Percentiles rank a stretch among this genome's conserved stretches.
Conservation (phyloP, 2,113 vertebrate genomes). For the Sus scrofa region DNA sequence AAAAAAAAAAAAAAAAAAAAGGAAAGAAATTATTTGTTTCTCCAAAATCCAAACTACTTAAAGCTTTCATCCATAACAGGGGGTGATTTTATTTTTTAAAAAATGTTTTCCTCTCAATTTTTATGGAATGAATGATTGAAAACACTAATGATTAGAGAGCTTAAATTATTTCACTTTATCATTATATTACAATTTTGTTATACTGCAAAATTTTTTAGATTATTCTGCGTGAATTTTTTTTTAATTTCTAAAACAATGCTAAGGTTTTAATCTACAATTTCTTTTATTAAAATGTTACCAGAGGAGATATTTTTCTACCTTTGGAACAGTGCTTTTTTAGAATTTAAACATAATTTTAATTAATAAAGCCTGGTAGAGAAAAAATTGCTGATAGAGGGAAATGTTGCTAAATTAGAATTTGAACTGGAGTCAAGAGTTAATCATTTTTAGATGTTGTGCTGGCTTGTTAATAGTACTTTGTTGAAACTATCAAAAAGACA, state of each 20-base stretch:
- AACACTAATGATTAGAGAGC: background rate
- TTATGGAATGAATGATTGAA: background rate
- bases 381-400: slow-evolving; percentile 35
- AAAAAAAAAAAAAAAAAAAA: background rate
- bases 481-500: slow-evolving; percentile 19
- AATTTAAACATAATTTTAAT: slow-evolving; percentile 63
- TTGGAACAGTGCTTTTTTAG: slow-evolving; percentile 27
- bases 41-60: background rate
- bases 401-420: slow-evolving; percentile 66
- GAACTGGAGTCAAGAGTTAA: slow-evolving; percentile 71
- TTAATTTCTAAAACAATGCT: background rate
- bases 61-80: background rate
- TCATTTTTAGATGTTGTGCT: slow-evolving; percentile 67
- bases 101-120: background rate
- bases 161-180: slow-evolving; percentile 41
- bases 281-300: slow-evolving; percentile 51
- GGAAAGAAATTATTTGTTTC: background rate
- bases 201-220: background rate
- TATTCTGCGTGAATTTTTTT: slow-evolving; percentile 32
- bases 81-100: background rate
- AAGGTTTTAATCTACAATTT: slow-evolving; percentile 31
- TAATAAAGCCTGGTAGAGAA: background rate
- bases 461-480: slow-evolving; percentile 43
- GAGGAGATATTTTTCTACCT: background rate
- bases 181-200: background rate